Conservation (phyloP, 2,113 vertebrate genomes). For the Dipodomys stephensi region DNA sequence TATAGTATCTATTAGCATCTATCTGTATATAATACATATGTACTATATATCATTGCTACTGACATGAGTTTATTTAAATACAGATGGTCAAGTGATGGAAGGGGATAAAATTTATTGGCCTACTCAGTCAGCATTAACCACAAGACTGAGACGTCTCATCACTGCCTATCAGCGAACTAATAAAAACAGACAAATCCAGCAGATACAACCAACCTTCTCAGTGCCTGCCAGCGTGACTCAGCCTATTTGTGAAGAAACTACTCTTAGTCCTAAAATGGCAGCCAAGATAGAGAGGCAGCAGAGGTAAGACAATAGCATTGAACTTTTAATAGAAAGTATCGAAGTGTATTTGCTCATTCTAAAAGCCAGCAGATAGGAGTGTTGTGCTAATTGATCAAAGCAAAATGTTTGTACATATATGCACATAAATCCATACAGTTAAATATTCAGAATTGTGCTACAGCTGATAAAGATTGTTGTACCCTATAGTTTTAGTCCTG, state of each 20-base stretch:
- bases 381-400: not conserved
- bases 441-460: not conserved
- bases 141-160: conserved; percentile 96
- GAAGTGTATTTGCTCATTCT: not conserved
- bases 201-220: conserved; percentile 91
- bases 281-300: conserved; percentile 99
- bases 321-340: not conserved
- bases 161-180: conserved; percentile 97
- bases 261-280: conserved; percentile 96
- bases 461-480: conserved; percentile 6
- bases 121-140: conserved; percentile 95
- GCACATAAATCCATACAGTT: not conserved
- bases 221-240: conserved; percentile 90
- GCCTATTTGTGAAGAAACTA: conserved; percentile 89
- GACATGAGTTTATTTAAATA: conserved; percentile 64
- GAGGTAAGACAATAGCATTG: conserved; percentile 87
- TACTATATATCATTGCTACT: not conserved
- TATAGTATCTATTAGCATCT: not conserved
- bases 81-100: conserved; percentile 91
- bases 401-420: not conserved
- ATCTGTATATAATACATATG: too few species aligned
- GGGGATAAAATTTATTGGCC: conserved; percentile 95
- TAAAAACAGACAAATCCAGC: conserved; percentile 95
- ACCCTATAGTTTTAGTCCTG: not conserved
- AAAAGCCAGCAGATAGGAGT: not conserved